Evolutionary conservation across 2,113 vertebrate species (phyloP), one percentile per base, ranked within the genome.

Genomic region (Cromileptes altivelis): DNA sequence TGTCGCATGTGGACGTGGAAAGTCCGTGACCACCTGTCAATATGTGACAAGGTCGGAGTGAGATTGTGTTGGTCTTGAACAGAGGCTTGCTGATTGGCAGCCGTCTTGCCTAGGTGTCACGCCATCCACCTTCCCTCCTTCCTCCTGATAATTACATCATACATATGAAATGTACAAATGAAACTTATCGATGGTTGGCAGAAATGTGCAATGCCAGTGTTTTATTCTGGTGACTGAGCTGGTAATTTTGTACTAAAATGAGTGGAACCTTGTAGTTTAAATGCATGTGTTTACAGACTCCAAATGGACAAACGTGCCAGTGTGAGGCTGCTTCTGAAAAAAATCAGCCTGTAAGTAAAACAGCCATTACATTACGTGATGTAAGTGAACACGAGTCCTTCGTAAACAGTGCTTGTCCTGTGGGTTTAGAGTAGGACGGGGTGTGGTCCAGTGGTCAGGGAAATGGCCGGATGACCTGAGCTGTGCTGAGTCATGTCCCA

Each of bases 401-500:
- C 78, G 21, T 92, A 89, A 90, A 89, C 63, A 82, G 75, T 74
- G 88, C 81, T 87, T 84, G 85, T 87, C 83, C 92, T 94, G 94
- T 91, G 94, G 94, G 75, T 94, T 94, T 93, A 93, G 91, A 94
- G 93, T 93, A 89, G 93, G 86, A 75, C 50, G 82, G 91, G 92
- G 92, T 90, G 94, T 92, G 94, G 94, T 93, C 90, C 90, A 86
- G 93, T 88, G 93, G 94, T 93, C 90, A 88, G 93, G 74, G 89
- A 92, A 93, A 93, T 94, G 90, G 93, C 88, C 89, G 88, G 93
- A 94, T 90, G 94, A 94, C 94, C 92, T 92, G 90, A 87, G 45
- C 90, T 82, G 40, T 93, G 94, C 94, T 94, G 94, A 94, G 92
- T 94, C 93, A 94, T 91, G 90, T 94, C 94, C 94, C 94, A 93